phyloP scores from a whole-genome alignment of 2,797 vertebrate genomes.

The Sebastes iracundus region DNA sequence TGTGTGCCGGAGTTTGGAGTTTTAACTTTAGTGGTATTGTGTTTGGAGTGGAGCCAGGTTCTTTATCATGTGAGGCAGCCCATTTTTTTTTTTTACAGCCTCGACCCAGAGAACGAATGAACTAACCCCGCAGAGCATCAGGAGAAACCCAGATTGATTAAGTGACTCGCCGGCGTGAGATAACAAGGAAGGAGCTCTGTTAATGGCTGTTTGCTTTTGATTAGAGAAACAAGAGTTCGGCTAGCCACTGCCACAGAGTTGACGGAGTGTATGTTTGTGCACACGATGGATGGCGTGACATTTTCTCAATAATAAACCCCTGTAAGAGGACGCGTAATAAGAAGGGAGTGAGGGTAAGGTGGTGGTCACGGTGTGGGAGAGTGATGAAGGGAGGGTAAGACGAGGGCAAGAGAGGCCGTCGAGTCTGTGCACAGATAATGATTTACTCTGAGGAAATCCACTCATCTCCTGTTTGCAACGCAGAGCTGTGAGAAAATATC shows the following conservation, averaged over 20 bases:
- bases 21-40: slow-evolving; percentile 50
- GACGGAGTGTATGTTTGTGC: slow-evolving; percentile 43
- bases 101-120: slow-evolving; percentile 11
- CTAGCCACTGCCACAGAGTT: slow-evolving; percentile 29
- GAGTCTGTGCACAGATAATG: slow-evolving; percentile 61
- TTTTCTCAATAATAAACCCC: slow-evolving; percentile 55
- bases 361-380: slow-evolving; percentile 51
- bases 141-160: slow-evolving; percentile 53
- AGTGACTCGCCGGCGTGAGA: slow-evolving; percentile 52
- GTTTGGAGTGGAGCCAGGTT: slow-evolving; percentile 52
- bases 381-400: slow-evolving; percentile 38
- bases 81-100: slow-evolving; percentile 1
- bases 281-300: slow-evolving; percentile 13
- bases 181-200: slow-evolving; percentile 58
- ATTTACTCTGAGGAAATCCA: slow-evolving; percentile 65
- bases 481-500: slow-evolving; percentile 59
- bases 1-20: slow-evolving; percentile 35
- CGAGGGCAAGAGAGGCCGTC: slow-evolving; percentile 35
- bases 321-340: slow-evolving; percentile 13
- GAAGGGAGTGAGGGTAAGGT: slow-evolving; percentile 45
- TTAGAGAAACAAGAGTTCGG: slow-evolving; percentile 53
- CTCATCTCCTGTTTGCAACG: slow-evolving; percentile 53
- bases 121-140: slow-evolving; percentile 30
- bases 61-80: slow-evolving; percentile 50
- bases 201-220: slow-evolving; percentile 74